Evolutionary conservation across 2,888 invertebrate genomes (phyloP), one percentile per base, ranked within the genome.

Genomic region (Eupithecia abbreviata): DNA sequence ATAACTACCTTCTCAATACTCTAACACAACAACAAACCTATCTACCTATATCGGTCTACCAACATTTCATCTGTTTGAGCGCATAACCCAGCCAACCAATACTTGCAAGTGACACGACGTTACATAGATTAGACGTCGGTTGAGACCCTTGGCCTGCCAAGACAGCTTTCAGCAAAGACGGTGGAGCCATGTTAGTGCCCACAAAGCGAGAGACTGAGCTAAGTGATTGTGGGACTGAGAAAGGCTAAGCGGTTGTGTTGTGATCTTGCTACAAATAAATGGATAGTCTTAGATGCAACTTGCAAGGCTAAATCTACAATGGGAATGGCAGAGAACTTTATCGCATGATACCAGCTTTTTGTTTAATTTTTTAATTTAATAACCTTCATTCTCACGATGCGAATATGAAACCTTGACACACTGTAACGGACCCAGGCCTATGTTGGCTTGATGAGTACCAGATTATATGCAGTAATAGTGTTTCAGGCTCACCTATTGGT

Each of bases 91-190:
- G 18, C 47, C 13, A 49, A 69, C 47, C 69, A 69, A 69, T 69
- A 55, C 45, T 62, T 71, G 58, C 43, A 62, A 71, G 43, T 45
- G 58, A 65, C 69, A 65, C 15, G 41, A 47, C 47, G 78, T 79
- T 74, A 77, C 77, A 66, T 72, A 76, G 78, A 80, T 71, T 45
- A 77, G 76, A 79, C 81, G 72, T 71, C 71, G 15, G 41, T 30
- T 62, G 30, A 62, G 62, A 62, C 30, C 45, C 62, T 62, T 72
- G 72, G 62, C 13, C 65, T 18, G 45, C 47, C 62, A 30, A 30
- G 71, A 65, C 69, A 65, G 62, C 62, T 65, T 65, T 72, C 47
- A 72, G 65, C 72, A 68, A 51, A 42, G 72, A 65, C 43, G 47
- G 45, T n/a, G 43, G 65, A 65, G 72, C 41, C 30, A 65, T 72